Evolutionary conservation across 1,140 invertebrate species (phyloP).

Genomic region (Drosophila novamexicana): DNA sequence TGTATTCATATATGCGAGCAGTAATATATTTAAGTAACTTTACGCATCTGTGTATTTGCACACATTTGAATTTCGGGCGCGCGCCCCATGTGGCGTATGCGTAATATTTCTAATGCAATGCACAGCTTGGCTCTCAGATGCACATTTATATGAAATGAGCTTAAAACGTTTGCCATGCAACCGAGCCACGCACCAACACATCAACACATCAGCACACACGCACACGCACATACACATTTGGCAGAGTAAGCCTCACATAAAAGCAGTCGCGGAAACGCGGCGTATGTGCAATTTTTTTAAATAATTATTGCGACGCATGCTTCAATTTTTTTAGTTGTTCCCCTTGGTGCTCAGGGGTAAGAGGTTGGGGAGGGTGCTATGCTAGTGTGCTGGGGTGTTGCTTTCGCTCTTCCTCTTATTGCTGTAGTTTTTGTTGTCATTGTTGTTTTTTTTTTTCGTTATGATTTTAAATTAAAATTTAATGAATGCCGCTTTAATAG

Average conservation of each 20-base stretch:
- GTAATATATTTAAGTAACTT: not conserved
- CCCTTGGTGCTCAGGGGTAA: too few species aligned
- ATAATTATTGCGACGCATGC: constrained; percentile 68
- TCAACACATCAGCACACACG: not conserved
- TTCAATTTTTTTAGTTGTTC: constrained; percentile 47
- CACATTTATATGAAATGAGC: constrained; percentile 45
- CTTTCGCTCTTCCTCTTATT: not conserved
- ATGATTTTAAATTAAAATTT: constrained; percentile 66
- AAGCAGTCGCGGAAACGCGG: constrained; percentile 15
- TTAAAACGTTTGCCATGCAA: constrained; percentile 29
- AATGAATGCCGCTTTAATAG: constrained; percentile 54
- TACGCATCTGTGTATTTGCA: constrained; percentile 30
- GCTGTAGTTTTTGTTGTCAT: not conserved
- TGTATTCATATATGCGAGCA: not conserved
- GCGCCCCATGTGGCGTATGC: constrained; percentile 52
- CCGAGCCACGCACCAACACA: constrained; percentile 8
- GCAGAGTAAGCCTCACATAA: not conserved
- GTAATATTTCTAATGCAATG: constrained; percentile 49
- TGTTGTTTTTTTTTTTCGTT: constrained; percentile 33
- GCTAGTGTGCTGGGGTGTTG: too few species aligned
- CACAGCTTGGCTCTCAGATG: constrained; percentile 19
- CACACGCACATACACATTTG: too few species aligned
- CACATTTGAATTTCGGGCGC: constrained; percentile 26
- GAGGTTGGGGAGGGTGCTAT: too few species aligned
- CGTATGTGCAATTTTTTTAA: constrained; percentile 67